Evolutionary conservation across 2,797 vertebrate species (phyloP).

Genomic region (Poeciliopsis turneri): DNA sequence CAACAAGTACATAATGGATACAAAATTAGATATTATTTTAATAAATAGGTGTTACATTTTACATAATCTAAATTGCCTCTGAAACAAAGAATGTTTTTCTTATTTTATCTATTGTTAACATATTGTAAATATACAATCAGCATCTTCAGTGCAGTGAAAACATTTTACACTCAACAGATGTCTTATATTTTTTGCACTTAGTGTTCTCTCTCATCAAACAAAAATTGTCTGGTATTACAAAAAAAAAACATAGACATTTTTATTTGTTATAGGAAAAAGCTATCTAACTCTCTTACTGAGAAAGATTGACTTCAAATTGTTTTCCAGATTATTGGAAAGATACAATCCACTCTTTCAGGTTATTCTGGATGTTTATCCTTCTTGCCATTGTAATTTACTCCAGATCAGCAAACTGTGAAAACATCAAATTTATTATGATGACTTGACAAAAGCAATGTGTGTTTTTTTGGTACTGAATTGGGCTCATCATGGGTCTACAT

Average conservation of each 20-base stretch:
- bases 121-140: neutral
- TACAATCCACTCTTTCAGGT: neutral
- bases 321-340: neutral
- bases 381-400: neutral
- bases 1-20: neutral
- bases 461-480: neutral
- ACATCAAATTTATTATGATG: neutral
- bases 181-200: neutral
- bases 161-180: neutral
- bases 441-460: neutral
- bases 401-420: neutral
- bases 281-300: neutral
- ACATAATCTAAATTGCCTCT: neutral
- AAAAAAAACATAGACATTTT: neutral
- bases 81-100: neutral
- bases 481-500: neutral
- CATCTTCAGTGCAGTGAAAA: neutral
- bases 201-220: neutral
- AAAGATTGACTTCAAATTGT: neutral
- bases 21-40: neutral
- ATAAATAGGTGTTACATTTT: neutral
- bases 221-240: neutral
- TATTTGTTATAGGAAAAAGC: neutral
- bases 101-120: neutral
- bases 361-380: neutral